These are phyloP conservation scores for Mustela nigripes DNA, from an alignment of 2,113 vertebrate genomes.

Conservation along the genomic window DNA sequence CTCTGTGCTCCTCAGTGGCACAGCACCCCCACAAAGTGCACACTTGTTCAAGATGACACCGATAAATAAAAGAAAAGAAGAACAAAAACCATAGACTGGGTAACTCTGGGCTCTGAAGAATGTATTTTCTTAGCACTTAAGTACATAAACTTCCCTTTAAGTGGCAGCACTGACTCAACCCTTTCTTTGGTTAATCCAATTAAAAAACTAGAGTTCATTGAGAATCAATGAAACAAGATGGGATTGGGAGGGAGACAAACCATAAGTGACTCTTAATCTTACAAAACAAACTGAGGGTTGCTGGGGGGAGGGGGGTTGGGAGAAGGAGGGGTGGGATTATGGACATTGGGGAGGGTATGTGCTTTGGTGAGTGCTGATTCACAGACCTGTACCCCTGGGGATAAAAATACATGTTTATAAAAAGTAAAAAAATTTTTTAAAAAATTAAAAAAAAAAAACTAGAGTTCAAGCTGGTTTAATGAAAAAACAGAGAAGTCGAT, in stretches of 20 bases:
- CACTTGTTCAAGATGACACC: background rate
- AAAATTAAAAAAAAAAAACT: background rate
- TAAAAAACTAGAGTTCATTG: background rate
- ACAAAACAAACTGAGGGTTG: no score
- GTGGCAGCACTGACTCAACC: background rate
- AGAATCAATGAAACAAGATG: no score
- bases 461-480: background rate
- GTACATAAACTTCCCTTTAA: background rate
- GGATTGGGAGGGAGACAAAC: no score
- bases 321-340: no score
- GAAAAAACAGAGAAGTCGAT: background rate
- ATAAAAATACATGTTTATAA: no score
- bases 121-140: background rate
- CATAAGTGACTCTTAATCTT: no score
- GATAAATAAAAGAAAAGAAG: background rate
- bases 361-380: no score
- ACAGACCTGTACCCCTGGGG: no score
- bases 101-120: background rate
- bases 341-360: no score
- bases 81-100: background rate
- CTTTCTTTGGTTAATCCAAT: background rate
- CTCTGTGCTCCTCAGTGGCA: background rate
- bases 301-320: no score
- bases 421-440: no score
- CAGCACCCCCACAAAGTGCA: background rate